Base-by-base conservation (phyloP, 2,113 vertebrate species). In the Pseudonaja textilis region DNA sequence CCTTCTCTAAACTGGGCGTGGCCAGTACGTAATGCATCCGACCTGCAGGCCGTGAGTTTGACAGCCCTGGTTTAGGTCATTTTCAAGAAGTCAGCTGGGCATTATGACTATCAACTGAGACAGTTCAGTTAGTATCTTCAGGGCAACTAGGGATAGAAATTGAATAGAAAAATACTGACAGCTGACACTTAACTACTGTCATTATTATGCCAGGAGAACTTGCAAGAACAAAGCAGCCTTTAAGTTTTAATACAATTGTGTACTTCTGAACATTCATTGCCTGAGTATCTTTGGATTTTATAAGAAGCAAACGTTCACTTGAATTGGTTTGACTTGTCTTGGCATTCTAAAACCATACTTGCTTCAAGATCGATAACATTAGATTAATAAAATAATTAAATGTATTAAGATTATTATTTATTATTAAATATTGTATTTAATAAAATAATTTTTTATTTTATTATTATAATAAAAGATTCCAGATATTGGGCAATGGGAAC, bases 331-430 rank as follows among this genome's bases (percentile, higher is more conserved):
- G 88, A 34, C 42, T 42, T 86, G 64, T 74, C 64, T 86, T 94
- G 96, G 96, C 95, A 90, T 96, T 96, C 96, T 61, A 93, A 95
- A 97, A 96, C 97, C 95, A 98, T 96, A 96, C 95, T 52, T 96
- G 97, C 97, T 96, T 97, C 96, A 2, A 95, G 95, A 95, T 95
- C 95, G 95, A 96, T 93, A 98, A 97, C 97, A 97, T 96, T 97
- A 96, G 98, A 96, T 94, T 26, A 89, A 89, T 64, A 59, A 57
- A 42, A 45, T 57, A 8, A 25, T 57, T 57, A 57, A 57, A 25
- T 57, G 56, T 57, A 57, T 57, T 57, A 57, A 57, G 6, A 2
- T 1, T 56, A 56, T 23, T 57, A 57, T 57, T 57, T 57, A 57
- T 56, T 56, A 22, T 57, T 22, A 22, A 57, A 57, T 57, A 22